Base-by-base conservation (phyloP, 2,888 invertebrate genomes). In the Hirtodrosophila confusa region DNA sequence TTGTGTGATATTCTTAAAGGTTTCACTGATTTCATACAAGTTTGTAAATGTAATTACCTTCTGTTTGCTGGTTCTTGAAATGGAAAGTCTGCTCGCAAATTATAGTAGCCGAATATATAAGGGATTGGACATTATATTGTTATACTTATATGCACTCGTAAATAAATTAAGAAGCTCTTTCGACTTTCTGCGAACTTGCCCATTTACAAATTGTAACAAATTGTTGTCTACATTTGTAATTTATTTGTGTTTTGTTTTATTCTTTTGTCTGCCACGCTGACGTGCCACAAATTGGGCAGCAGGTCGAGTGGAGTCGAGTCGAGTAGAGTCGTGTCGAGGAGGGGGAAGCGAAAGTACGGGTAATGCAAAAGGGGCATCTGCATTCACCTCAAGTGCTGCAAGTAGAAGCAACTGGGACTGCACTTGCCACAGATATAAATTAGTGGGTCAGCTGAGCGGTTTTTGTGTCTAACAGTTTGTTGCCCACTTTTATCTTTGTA, bases 161-260 rank as follows among this genome's bases (percentile, higher is more conserved):
- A 5, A 27, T 27, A 31, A 31, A 31, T 31, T 8, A 31, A 31
- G 31, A 31, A 8, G 4, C 31, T 3, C 8, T 31, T 31, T 31
- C 6, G 27, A 31, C 31, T 31, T 27, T 6, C 27, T 27, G 4
- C 6, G 6, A 27, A 2, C 17, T 17, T 17, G 17, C 17, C 40
- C 56, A 43, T 62, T 56, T 11, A 43, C 58, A 75, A 61, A 75
- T 73, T 69, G 60, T 49, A 75, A 73, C 75, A 75, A 73, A 75
- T 64, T 75, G 75, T 64, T 73, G 70, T 73, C 72, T 65, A 53
- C 58, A 50, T 57, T 74, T 49, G 12, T 12, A 63, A 63, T 75
- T 74, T 64, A 75, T 60, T 64, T 69, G 27, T 9, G 9, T 31
- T 31, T 31, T 31, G 9, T 31, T 31, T 31, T 31, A 9, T 9